Conservation (phyloP, 2,113 vertebrate species). For the Phodopus roborovskii region DNA sequence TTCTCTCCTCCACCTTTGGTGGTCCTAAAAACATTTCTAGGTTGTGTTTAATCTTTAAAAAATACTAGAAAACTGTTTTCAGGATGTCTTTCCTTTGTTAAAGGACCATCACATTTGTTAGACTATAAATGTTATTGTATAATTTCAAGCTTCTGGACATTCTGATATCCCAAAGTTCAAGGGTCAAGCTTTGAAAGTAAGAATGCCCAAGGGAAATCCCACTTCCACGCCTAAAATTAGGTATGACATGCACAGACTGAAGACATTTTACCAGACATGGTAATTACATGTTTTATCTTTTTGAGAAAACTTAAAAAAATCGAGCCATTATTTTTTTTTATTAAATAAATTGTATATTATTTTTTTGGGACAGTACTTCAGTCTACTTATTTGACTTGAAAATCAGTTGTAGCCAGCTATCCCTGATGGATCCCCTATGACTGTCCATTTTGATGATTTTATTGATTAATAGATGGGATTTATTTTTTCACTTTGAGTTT, state of each 20-base stretch:
- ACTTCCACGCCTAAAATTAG: constrained; percentile 74
- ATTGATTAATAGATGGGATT: neutral
- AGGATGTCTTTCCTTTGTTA: constrained; percentile 20
- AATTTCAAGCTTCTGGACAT: constrained; percentile 52
- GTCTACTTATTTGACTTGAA: neutral
- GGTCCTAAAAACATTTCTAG: constrained; percentile 41
- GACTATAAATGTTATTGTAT: constrained; percentile 60
- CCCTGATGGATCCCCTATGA: neutral
- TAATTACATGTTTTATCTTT: constrained; percentile 71
- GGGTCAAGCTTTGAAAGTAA: constrained; percentile 60
- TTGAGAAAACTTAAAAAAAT: constrained; percentile 52
- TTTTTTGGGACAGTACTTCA: neutral
- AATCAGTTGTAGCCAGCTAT: neutral
- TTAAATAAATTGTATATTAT: neutral
- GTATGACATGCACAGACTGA: constrained; percentile 26
- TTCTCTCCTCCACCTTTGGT: constrained; percentile 21
- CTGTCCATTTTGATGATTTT: neutral
- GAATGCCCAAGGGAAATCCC: constrained; percentile 52
- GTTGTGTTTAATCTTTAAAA: constrained; percentile 54
- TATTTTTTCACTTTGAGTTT: constrained; percentile 26
- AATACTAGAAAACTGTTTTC: constrained; percentile 38
- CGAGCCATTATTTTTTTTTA: constrained; percentile 36
- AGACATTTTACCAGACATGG: constrained; percentile 60
- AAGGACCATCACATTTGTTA: constrained; percentile 9
- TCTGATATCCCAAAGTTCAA: constrained; percentile 45